These are phyloP conservation scores for Frankliniella fusca DNA, from an alignment of 2,888 invertebrate species.

Conservation along the genomic window DNA sequence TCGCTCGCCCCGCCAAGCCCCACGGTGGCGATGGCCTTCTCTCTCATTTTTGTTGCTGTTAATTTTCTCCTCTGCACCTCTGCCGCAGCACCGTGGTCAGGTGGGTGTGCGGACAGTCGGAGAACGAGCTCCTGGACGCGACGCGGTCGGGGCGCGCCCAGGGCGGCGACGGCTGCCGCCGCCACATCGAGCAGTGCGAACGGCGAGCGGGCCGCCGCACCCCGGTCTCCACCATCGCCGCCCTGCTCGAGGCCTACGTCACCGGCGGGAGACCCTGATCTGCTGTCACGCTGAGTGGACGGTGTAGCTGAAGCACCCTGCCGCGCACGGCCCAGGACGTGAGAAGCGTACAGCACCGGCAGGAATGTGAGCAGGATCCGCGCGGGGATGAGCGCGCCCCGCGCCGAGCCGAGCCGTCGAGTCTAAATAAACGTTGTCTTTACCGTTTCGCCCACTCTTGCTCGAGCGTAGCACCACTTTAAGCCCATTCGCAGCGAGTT, in stretches of 20 bases:
- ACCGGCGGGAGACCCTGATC: background rate
- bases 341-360: no score
- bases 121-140: background rate
- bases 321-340: no score
- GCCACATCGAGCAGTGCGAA: constrained; percentile 10
- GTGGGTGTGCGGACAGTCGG: constrained; percentile 2
- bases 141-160: background rate
- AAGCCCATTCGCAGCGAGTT: no score
- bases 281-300: background rate
- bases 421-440: no score
- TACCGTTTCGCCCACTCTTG: no score
- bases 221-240: background rate
- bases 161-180: background rate
- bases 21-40: background rate
- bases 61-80: background rate
- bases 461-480: no score
- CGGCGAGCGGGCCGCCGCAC: background rate
- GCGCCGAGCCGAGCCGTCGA: no score
- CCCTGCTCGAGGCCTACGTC: constrained; percentile 5
- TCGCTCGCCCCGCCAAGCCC: no score
- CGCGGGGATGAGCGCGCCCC: no score
- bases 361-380: no score
- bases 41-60: background rate
- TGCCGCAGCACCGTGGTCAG: background rate
- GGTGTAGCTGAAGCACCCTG: background rate